These are phyloP conservation scores for Cuculus canorus DNA, from an alignment of 2,797 vertebrate species.

Conservation along the genomic window DNA sequence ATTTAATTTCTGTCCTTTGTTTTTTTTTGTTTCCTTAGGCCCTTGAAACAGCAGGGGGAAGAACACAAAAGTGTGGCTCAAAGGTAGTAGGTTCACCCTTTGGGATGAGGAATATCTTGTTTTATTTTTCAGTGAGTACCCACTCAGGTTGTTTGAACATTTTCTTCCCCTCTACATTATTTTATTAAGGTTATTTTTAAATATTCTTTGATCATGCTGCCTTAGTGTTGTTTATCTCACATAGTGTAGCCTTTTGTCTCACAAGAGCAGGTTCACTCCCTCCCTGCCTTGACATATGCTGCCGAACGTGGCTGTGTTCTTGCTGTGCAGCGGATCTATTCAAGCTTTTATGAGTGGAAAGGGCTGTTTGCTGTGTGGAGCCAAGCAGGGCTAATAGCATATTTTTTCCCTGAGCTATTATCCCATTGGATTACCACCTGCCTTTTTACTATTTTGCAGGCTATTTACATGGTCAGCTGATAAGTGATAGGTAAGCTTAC, in stretches of 20 bases:
- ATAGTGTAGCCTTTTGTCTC: conserved; percentile 56
- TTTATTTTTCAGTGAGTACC: neutral
- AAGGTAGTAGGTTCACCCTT: neutral
- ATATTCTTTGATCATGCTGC: conserved; percentile 17
- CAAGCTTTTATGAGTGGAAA: conserved; percentile 53
- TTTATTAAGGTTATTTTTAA: conserved; percentile 4
- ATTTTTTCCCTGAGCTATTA: conserved; percentile 70
- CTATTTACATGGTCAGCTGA: conserved; percentile 69
- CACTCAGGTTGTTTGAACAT: neutral
- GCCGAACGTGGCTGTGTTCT: conserved; percentile 28
- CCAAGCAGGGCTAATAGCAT: conserved; percentile 67
- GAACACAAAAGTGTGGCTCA: neutral
- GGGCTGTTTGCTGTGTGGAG: conserved; percentile 56
- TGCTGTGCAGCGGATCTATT: conserved; percentile 59
- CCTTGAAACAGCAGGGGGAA: neutral
- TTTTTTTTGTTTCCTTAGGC: neutral
- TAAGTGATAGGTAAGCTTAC: conserved; percentile 71
- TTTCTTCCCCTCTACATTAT: neutral
- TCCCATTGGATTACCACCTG: conserved; percentile 69
- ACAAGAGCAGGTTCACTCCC: conserved; percentile 51
- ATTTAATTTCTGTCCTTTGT: neutral
- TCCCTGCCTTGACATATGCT: conserved; percentile 45
- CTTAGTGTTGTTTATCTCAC: conserved; percentile 33
- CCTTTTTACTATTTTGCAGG: conserved; percentile 60
- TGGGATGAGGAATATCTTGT: neutral